Evolutionary conservation across 2,797 vertebrate genomes (phyloP).

Genomic region (Gymnopithys bicolor): DNA sequence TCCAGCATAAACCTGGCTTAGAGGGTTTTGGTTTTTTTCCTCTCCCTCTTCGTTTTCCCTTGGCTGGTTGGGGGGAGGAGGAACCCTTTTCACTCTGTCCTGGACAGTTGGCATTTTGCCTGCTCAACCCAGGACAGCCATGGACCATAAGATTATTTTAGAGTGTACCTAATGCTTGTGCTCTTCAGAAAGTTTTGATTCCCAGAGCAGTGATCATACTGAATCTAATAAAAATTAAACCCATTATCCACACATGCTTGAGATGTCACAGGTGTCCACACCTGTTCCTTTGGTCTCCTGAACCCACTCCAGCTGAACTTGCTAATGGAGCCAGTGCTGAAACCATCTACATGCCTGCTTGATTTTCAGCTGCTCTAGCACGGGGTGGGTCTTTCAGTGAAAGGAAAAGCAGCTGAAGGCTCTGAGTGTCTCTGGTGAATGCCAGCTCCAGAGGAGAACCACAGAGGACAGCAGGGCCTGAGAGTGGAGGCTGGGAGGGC

Average conservation of each 20-base stretch:
- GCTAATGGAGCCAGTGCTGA: neutral
- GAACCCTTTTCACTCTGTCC: too few relatives aligned
- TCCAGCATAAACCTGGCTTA: too few relatives aligned
- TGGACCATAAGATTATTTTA: neutral
- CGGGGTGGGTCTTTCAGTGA: too few relatives aligned
- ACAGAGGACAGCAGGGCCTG: neutral
- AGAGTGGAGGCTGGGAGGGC: neutral
- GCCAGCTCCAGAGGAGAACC: neutral
- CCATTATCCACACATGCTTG: neutral
- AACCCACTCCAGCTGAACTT: neutral
- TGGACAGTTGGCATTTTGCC: too few relatives aligned
- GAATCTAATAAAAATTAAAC: neutral
- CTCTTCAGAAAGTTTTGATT: neutral
- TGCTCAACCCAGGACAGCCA: rapidly evolving
- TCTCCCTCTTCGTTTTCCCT: too few relatives aligned
- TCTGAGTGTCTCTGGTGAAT: neutral
- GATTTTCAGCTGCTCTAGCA: neutral
- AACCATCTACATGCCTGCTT: neutral
- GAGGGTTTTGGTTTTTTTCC: too few relatives aligned
- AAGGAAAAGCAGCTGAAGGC: neutral
- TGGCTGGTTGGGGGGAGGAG: too few relatives aligned
- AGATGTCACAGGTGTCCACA: neutral
- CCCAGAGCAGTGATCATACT: neutral
- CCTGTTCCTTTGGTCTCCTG: neutral
- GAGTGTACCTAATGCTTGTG: neutral